Conservation (phyloP, 2,797 vertebrate species). For the Pseudopleuronectes americanus region DNA sequence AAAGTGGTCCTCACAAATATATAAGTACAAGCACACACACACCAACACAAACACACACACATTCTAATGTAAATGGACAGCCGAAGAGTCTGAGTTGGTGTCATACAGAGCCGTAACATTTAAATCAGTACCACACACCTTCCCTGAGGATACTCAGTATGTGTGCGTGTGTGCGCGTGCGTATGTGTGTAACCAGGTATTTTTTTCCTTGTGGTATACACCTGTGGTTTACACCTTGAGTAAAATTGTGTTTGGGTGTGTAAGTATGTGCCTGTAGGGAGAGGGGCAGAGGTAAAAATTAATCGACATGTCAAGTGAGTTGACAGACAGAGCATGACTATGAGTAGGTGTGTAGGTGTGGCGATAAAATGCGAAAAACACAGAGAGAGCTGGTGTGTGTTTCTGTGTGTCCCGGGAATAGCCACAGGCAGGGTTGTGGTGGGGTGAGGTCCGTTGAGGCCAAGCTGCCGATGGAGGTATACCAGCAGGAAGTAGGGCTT, state of each 20-base stretch:
- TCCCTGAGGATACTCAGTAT: slow-evolving; percentile 3
- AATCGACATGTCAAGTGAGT: slow-evolving; percentile 42
- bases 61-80: not conserved
- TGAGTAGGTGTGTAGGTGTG: slow-evolving; percentile 7
- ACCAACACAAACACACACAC: not conserved
- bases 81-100: not conserved
- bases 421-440: slow-evolving; percentile 48
- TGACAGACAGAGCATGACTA: slow-evolving; percentile 34
- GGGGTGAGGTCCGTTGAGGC: slow-evolving; percentile 56
- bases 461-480: slow-evolving; percentile 41
- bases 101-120: slow-evolving; percentile 15
- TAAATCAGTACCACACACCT: slow-evolving; percentile 7
- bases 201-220: slow-evolving; percentile 5
- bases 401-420: slow-evolving; percentile 31
- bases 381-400: not conserved
- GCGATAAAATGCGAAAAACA: slow-evolving; percentile 23
- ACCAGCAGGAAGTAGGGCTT: slow-evolving; percentile 52
- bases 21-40: not conserved
- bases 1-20: too few relatives aligned
- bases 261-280: slow-evolving; percentile 1
- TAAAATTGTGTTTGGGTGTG: not conserved
- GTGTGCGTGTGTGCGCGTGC: not conserved
- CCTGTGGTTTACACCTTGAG: slow-evolving; percentile 3
- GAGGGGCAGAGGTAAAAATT: slow-evolving; percentile 24
- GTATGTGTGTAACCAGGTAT: not conserved